Base-by-base conservation (phyloP, 2,113 vertebrate species). In the Platanista minor region DNA sequence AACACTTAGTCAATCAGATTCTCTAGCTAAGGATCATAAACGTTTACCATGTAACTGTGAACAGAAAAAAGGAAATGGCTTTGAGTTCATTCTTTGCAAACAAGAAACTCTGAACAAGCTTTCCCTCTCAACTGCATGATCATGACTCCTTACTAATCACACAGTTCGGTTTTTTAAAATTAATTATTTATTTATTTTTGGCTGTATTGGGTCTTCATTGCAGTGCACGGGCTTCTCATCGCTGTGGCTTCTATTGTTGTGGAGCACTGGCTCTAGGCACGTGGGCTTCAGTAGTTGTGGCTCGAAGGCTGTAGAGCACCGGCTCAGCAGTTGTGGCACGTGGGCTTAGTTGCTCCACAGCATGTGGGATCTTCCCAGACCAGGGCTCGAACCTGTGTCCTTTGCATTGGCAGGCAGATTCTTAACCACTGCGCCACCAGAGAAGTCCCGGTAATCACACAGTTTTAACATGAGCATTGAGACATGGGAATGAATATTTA, bases 231-330 rank as follows among this genome's bases (percentile, higher is more conserved):
- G 52, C 52, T 52, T 17, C 52, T 52, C 52, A 17, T 52, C 15
- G 0, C 0, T 0, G 52, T 52, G 52, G 52, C 52, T 52, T 52
- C 52, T 52, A 15, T 52, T 17, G 15, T 52, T 17, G 5, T 52
- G 52, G 52, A 52, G 52, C 52, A 52, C 5, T 18, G 52, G 52
- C 52, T 52, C 52, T 52, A 52, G 52, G 15, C 6, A 1, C 15
- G 17, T 52, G 52, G 5, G 52, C 52, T 52, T 52, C 52, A 52
- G 52, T 52, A 18, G 15, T 52, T 52, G 52, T 17, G 52, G 15
- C 52, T 52, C 15, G 5, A 52, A 52, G 15, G 52, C 52, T 52
- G 15, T 18, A 52, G 52, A 17, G 52, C 52, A 52, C 15, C 5
- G 1, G 52, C 52, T 52, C 52, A 52, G 52, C 15, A 52, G 52